These are phyloP conservation scores for Buceros bicornis DNA, from an alignment of 2,797 vertebrate genomes.

Conservation along the genomic window DNA sequence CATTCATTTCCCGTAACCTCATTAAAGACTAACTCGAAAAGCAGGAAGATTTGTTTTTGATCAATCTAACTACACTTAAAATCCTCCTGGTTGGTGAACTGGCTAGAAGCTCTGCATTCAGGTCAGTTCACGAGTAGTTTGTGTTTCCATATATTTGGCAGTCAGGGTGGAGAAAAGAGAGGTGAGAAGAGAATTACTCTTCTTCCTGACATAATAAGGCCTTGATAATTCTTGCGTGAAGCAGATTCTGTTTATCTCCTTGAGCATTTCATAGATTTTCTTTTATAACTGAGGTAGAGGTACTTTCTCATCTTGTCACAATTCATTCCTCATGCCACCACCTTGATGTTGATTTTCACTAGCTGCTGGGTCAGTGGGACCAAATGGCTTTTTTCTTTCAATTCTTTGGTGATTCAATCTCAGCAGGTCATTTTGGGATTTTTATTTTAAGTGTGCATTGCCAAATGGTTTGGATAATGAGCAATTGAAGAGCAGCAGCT, in stretches of 20 bases:
- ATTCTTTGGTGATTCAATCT: conserved; percentile 1
- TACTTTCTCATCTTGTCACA: conserved; percentile 68
- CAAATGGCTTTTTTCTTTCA: conserved; percentile 7
- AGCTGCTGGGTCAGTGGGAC: conserved; percentile 1
- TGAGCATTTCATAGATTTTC: conserved; percentile 64
- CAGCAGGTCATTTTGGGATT: background rate
- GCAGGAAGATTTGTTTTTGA: background rate
- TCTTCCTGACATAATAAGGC: conserved; percentile 29
- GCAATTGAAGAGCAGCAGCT: conserved; percentile 32
- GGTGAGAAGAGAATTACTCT: conserved; percentile 21
- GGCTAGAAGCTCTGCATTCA: background rate
- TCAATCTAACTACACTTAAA: background rate
- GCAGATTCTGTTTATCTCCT: conserved; percentile 65
- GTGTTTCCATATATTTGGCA: background rate
- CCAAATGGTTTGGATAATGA: conserved; percentile 49
- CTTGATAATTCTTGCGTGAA: conserved; percentile 71
- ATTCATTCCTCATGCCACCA: conserved; percentile 28
- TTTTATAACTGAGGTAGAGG: conserved; percentile 48
- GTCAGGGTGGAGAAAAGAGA: background rate
- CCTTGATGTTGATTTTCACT: conserved; percentile 58
- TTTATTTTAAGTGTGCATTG: background rate
- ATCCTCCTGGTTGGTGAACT: background rate
- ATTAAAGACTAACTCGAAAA: conserved; percentile 9
- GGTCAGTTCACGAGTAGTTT: background rate
- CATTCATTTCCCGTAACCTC: background rate